Conservation (phyloP, 2,113 vertebrate species). For the Glareola pratincola region DNA sequence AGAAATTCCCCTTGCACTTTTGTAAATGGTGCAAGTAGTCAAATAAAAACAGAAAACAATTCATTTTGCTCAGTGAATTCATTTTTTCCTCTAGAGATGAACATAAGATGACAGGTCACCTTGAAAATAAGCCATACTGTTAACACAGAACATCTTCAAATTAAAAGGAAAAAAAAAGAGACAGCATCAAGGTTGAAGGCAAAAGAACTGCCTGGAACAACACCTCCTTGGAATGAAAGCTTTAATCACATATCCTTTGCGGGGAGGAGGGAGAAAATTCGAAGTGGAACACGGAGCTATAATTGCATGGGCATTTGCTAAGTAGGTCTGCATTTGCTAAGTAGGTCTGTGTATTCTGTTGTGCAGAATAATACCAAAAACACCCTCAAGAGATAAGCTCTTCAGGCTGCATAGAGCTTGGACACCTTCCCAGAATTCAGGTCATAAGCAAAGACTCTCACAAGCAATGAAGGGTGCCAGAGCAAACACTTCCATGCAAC, state of each 20-base stretch:
- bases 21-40: not conserved
- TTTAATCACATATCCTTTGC: not conserved
- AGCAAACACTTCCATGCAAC: conserved; percentile 41
- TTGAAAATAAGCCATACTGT: not conserved
- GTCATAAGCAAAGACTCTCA: conserved; percentile 34
- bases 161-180: not conserved
- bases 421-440: conserved; percentile 54
- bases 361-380: not conserved
- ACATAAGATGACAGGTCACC: not conserved
- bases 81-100: not conserved
- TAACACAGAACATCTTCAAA: not conserved
- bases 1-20: not conserved
- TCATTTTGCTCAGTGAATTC: not conserved
- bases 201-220: not conserved
- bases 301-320: not conserved
- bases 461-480: conserved; percentile 33
- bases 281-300: not conserved
- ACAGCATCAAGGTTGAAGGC: not conserved
- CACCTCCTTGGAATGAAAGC: not conserved
- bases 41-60: not conserved
- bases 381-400: conserved; percentile 17
- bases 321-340: not conserved
- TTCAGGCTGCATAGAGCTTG: not conserved
- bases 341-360: conserved; percentile 18
- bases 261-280: not conserved